A percentile compares a stretch with the other conserved stretches of the same genome.
Conservation (phyloP, 2,888 invertebrate species). For the Rosalia funebris region DNA sequence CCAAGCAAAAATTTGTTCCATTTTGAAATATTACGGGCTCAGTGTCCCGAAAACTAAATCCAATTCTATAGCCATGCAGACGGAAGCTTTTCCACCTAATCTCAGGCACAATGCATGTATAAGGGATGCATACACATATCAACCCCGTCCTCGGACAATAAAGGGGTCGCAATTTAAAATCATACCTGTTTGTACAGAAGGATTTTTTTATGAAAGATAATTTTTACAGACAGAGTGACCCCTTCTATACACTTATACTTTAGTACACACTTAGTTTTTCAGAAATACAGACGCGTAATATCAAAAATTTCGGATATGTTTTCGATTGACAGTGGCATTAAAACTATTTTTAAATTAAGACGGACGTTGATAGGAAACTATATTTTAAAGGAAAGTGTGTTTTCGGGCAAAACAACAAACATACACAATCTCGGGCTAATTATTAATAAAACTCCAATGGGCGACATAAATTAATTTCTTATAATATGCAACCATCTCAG, state of each 20-base stretch:
- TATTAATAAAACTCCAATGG: constrained; percentile 28
- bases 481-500: constrained; percentile 60
- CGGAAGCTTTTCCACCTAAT: constrained; percentile 41
- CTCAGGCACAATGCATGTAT: constrained; percentile 37
- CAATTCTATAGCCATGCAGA: constrained; percentile 15
- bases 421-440: constrained; percentile 31
- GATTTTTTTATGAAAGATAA: constrained; percentile 54
- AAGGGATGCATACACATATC: constrained; percentile 34
- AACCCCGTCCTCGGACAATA: constrained; percentile 36
- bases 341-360: background rate
- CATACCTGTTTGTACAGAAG: constrained; percentile 60
- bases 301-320: constrained; percentile 46
- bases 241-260: constrained; percentile 47
- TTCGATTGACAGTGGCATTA: constrained; percentile 37
- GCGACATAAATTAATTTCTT: constrained; percentile 33
- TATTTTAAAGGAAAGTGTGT: constrained; percentile 39
- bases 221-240: constrained; percentile 61
- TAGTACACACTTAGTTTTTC: constrained; percentile 52
- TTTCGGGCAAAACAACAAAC: constrained; percentile 43
- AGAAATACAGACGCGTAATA: constrained; percentile 49
- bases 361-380: constrained; percentile 12
- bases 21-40: too few relatives aligned
- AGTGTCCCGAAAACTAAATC: background rate
- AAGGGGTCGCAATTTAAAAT: constrained; percentile 52
- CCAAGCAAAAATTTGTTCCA: too few relatives aligned